These are phyloP conservation scores for Calonectris borealis DNA, from an alignment of 2,113 vertebrate species.

Conservation along the genomic window DNA sequence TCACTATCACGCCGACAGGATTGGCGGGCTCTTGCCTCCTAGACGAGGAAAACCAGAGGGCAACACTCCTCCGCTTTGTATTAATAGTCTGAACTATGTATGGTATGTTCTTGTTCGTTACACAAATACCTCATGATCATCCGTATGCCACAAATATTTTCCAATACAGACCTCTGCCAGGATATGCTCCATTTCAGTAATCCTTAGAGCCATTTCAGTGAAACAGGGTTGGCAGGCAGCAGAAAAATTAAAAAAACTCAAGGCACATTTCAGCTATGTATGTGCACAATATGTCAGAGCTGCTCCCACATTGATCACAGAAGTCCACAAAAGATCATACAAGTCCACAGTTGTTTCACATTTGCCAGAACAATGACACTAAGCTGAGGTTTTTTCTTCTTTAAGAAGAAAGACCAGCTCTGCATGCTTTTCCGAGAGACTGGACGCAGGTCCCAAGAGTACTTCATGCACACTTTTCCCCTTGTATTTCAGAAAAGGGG, in stretches of 20 bases:
- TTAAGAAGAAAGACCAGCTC: neutral
- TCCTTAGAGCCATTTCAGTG: neutral
- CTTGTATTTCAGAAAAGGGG: neutral
- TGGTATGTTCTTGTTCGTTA: neutral
- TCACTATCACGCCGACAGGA: neutral
- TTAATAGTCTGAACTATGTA: neutral
- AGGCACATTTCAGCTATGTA: neutral
- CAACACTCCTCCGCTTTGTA: neutral
- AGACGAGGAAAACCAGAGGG: neutral
- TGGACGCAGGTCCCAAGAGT: neutral
- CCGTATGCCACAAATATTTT: slow-evolving; percentile 16
- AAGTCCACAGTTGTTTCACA: neutral
- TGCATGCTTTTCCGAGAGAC: neutral
- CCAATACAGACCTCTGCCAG: slow-evolving; percentile 1
- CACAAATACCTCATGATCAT: slow-evolving; percentile 8
- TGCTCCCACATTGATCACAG: neutral
- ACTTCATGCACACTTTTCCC: accelerated
- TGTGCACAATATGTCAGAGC: neutral
- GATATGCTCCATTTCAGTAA: neutral
- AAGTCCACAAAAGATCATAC: accelerated
- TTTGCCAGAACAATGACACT: neutral
- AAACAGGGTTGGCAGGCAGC: neutral
- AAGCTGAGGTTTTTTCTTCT: neutral
- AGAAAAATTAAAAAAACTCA: neutral
- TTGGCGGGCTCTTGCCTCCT: neutral